These are phyloP conservation scores for Augochlorella aurata DNA, from an alignment of 2,888 invertebrate genomes.

Conservation along the genomic window DNA sequence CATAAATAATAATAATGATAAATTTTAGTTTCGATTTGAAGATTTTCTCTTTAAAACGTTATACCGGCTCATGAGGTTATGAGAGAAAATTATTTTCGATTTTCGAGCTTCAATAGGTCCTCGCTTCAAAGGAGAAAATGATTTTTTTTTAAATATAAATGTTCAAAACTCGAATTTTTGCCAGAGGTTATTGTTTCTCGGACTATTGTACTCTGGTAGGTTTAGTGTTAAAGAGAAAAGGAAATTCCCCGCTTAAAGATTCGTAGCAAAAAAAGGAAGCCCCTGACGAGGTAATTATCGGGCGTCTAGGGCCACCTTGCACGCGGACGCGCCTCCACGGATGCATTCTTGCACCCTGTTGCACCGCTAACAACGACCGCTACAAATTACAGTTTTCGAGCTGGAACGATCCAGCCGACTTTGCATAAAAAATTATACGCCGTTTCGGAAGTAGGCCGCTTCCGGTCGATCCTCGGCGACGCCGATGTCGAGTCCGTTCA, in stretches of 20 bases:
- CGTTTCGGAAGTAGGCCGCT: slow-evolving; percentile 62
- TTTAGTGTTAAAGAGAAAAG: neutral
- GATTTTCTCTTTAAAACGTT: no score
- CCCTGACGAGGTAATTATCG: slow-evolving; percentile 65
- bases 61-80: no score
- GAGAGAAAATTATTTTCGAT: no score
- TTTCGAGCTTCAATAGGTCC: no score
- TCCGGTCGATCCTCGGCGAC: slow-evolving; percentile 58
- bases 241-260: neutral
- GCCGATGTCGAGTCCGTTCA: slow-evolving; percentile 18
- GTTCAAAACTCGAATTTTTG: no score
- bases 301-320: slow-evolving; percentile 57
- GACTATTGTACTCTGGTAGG: no score
- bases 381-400: slow-evolving; percentile 58
- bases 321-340: slow-evolving; percentile 41
- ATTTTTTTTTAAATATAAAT: no score
- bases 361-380: slow-evolving; percentile 42
- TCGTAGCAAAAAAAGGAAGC: slow-evolving; percentile 16
- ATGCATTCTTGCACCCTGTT: slow-evolving; percentile 37
- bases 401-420: slow-evolving; percentile 54
- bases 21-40: no score
- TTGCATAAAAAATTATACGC: slow-evolving; percentile 72
- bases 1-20: no score
- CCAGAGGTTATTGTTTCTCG: no score
- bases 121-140: no score